These are phyloP conservation scores for Hydrotaea diabolus DNA, from an alignment of 2,888 invertebrate genomes.

Conservation along the genomic window DNA sequence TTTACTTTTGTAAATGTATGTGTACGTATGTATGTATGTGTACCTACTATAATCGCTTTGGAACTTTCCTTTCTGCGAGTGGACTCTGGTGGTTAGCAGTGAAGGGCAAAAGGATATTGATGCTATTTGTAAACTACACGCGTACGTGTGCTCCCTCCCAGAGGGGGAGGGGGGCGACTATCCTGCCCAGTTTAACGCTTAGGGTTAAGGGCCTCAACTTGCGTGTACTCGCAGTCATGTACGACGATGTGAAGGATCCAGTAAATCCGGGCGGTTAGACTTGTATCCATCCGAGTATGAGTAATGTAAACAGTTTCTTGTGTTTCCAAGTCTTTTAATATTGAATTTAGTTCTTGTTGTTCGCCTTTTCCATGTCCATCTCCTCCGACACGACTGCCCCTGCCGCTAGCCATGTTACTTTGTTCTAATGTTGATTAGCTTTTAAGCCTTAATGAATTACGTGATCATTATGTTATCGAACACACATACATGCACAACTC, in stretches of 20 bases:
- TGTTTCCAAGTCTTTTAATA: slow-evolving; percentile 48
- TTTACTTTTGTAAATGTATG: slow-evolving; percentile 11
- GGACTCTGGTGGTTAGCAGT: not conserved
- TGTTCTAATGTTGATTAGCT: slow-evolving; percentile 63
- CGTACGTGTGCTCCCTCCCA: slow-evolving; percentile 46
- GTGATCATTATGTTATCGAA: slow-evolving; percentile 57
- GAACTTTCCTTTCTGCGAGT: slow-evolving; percentile 22
- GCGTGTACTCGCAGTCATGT: not conserved
- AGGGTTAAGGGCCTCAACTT: slow-evolving; percentile 36
- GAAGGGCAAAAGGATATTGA: slow-evolving; percentile 31
- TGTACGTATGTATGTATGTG: slow-evolving; percentile 3
- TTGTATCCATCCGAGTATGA: slow-evolving; percentile 3
- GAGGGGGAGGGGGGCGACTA: slow-evolving; percentile 27
- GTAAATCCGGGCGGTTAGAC: slow-evolving; percentile 15
- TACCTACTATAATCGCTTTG: slow-evolving; percentile 18
- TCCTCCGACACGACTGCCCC: slow-evolving; percentile 1
- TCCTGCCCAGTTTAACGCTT: slow-evolving; percentile 35
- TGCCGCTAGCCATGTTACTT: slow-evolving; percentile 40
- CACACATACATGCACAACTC: not conserved
- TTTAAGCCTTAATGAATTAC: slow-evolving; percentile 68
- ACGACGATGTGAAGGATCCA: not conserved
- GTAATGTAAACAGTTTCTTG: slow-evolving; percentile 11
- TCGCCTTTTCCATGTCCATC: not conserved
- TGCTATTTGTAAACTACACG: slow-evolving; percentile 47
- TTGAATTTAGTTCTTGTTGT: slow-evolving; percentile 20